Evolutionary conservation across 2,888 invertebrate species (phyloP), one percentile per base, ranked within the genome.

Genomic region (Trissolcus brochymenae): DNA sequence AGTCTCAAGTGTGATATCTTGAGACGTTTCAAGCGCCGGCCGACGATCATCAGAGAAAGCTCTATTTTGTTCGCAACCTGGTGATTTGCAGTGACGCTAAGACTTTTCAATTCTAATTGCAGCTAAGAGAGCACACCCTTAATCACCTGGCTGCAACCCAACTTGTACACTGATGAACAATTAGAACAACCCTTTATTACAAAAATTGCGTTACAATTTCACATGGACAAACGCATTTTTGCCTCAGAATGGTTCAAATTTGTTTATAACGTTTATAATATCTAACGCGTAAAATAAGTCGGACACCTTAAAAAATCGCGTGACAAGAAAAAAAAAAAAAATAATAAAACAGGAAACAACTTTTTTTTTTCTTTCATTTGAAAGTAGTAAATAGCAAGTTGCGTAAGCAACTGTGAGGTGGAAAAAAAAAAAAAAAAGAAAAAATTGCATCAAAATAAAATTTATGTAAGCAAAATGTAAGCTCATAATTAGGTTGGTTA

Each of bases 81-180:
- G 59, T 75, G 68, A 75, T 68, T 68, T 64, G 53, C 43, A 29
- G 68, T 64, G 68, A 57, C 68, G 75, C 64, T 62, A 68, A 75
- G 68, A 68, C 68, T 68, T 75, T 49, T 64, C 49, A 54, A 55
- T 62, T 75, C 75, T 75, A 75, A 75, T 75, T 75, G 64, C 64
- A 53, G 53, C 64, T 21, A 68, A 53, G 57, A 68, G 57, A 53
- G 55, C 59, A 29, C 53, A 29, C 53, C 25, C 73, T 53, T 75
- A 68, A 75, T 75, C 64, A 68, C 55, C 64, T 68, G 75, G 62
- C 62, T n/a, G 16, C 4, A 0, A 51, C 55, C 67, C 66, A 74
- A n/a, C n/a, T n/a, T n/a, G n/a, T n/a, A n/a, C n/a, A n/a, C n/a
- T n/a, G n/a, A n/a, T n/a, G n/a, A n/a, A n/a, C n/a, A n/a, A n/a